phyloP scores from a whole-genome alignment of 2,113 vertebrate genomes.

The Amblyornis subalaris region DNA sequence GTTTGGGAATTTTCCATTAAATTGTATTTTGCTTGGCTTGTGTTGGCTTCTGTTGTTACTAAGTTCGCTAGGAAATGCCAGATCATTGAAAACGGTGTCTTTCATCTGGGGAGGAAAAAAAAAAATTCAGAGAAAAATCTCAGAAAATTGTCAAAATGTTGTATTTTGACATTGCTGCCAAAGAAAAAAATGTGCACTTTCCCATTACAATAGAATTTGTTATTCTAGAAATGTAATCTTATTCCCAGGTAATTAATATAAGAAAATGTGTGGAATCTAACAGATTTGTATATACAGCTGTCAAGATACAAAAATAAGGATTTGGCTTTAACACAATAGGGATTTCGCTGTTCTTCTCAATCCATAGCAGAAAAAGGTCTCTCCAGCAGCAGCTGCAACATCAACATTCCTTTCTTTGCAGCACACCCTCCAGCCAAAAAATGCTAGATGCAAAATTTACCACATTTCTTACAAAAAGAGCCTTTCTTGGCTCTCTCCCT shows the following conservation, averaged over 20 bases:
- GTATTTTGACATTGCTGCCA: neutral
- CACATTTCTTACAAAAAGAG: neutral
- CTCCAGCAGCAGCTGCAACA: conserved; percentile 26
- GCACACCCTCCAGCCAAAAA: conserved; percentile 6
- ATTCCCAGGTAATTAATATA: neutral
- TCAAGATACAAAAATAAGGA: neutral
- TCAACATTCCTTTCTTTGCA: conserved; percentile 20
- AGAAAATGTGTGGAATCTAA: neutral
- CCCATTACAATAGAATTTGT: neutral
- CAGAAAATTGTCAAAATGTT: neutral
- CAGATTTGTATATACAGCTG: neutral
- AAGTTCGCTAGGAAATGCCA: neutral
- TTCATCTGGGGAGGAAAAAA: fast-evolving
- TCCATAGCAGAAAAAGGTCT: neutral
- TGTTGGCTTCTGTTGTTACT: neutral
- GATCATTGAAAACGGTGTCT: neutral
- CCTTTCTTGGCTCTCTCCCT: neutral
- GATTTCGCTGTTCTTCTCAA: neutral
- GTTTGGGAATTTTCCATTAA: neutral
- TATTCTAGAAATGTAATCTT: neutral
- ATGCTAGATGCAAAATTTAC: conserved; percentile 1
- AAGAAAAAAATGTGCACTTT: neutral
- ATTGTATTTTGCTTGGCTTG: neutral
- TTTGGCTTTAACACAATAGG: neutral
- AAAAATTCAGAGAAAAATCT: neutral